Evolutionary conservation across 2,888 invertebrate species (phyloP).

Genomic region (Actias luna): DNA sequence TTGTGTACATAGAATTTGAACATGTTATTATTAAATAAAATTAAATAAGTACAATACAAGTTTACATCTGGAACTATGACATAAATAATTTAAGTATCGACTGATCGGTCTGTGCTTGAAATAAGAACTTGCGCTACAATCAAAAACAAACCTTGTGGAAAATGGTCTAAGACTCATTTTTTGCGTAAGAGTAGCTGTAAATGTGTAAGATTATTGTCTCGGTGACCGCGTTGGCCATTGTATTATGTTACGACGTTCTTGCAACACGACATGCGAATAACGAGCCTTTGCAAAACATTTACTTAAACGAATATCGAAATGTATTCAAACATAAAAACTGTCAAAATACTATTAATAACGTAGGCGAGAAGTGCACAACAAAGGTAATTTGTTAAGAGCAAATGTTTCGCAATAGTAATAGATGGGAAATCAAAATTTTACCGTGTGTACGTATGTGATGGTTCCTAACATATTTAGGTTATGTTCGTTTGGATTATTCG

Average conservation of each 20-base stretch:
- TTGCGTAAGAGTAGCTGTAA: constrained; percentile 40
- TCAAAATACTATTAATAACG: not conserved
- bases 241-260: constrained; percentile 57
- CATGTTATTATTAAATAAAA: not conserved
- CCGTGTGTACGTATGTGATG: not conserved
- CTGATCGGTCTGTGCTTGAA: constrained; percentile 7
- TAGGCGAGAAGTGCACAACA: not conserved
- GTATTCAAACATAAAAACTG: constrained; percentile 17
- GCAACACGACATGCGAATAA: constrained; percentile 54
- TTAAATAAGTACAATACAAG: not conserved
- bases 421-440: not conserved
- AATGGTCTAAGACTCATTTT: constrained; percentile 32
- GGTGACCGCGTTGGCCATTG: constrained; percentile 56
- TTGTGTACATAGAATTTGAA: not conserved
- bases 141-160: constrained; percentile 29
- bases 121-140: constrained; percentile 1
- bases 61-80: not conserved
- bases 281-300: constrained; percentile 58
- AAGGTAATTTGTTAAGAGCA: not conserved
- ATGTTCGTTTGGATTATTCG: constrained; percentile 17
- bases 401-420: not conserved
- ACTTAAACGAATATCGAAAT: constrained; percentile 38
- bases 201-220: constrained; percentile 58
- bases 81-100: constrained; percentile 1
- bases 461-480: not conserved